Evolutionary conservation across 2,888 invertebrate genomes (phyloP).

Genomic region (Agriopis marginaria): DNA sequence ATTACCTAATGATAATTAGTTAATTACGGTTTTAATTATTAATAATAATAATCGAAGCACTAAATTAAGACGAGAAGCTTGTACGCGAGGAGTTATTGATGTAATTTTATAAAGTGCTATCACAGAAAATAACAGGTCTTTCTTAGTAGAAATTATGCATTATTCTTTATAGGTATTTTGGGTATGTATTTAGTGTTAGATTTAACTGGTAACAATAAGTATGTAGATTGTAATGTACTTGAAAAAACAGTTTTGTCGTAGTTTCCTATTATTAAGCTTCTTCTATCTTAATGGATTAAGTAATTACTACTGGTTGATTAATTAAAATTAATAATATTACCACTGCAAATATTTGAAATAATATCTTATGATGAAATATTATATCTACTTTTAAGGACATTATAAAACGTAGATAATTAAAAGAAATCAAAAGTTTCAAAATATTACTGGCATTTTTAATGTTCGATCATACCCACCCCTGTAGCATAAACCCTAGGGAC

Average conservation of each 20-base stretch:
- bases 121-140: conserved; percentile 80
- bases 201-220: conserved; percentile 85
- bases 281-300: conserved; percentile 86
- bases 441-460: conserved; percentile 85
- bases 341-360: conserved; percentile 87
- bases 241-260: conserved; percentile 83
- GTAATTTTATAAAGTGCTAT: conserved; percentile 80
- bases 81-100: conserved; percentile 78
- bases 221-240: conserved; percentile 86
- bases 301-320: conserved; percentile 85
- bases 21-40: conserved; percentile 87
- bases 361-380: conserved; percentile 87
- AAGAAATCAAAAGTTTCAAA: conserved; percentile 87
- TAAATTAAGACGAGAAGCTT: conserved; percentile 83
- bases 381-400: conserved; percentile 87
- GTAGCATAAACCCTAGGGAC: conserved; percentile 51
- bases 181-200: conserved; percentile 86
- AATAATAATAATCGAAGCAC: conserved; percentile 81
- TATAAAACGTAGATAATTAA: conserved; percentile 87
- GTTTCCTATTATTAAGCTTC: conserved; percentile 87
- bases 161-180: conserved; percentile 87
- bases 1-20: conserved; percentile 86
- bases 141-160: conserved; percentile 85
- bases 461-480: conserved; percentile 63
- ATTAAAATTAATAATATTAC: conserved; percentile 85